Percentiles rank a stretch among this genome's conserved stretches.
These are phyloP conservation scores for Adoxophyes honmai DNA, from an alignment of 1,140 invertebrate species.

Conservation along the genomic window DNA sequence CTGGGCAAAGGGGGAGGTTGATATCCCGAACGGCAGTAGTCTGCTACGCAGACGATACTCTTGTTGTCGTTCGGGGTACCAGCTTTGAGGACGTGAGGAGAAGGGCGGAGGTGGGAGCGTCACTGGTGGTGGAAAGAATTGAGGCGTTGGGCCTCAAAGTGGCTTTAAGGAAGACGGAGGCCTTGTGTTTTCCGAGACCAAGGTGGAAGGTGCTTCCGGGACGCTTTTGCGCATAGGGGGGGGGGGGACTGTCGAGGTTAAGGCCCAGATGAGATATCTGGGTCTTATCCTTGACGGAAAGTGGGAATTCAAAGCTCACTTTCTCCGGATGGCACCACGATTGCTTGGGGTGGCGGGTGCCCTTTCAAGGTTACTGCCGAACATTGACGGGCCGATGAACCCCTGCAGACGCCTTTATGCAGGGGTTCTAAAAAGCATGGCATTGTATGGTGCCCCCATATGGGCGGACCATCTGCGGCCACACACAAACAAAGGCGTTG, in stretches of 20 bases:
- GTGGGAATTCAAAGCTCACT: not conserved
- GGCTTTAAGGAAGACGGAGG: constrained; percentile 20
- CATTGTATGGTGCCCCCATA: too few relatives aligned
- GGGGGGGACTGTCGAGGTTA: too few relatives aligned
- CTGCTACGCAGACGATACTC: too few relatives aligned
- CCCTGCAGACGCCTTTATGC: too few relatives aligned
- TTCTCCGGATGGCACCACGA: constrained; percentile 17
- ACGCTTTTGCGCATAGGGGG: not conserved
- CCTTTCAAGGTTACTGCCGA: too few relatives aligned
- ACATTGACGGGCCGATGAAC: constrained; percentile 12
- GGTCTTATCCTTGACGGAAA: too few relatives aligned
- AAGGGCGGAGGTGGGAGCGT: not conserved
- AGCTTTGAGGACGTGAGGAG: not conserved
- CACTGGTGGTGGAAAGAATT: constrained; percentile 4
- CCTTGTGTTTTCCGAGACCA: constrained; percentile 16
- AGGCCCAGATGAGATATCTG: too few relatives aligned
- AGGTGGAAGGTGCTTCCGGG: not conserved
- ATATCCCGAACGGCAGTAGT: not conserved
- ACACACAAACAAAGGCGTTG: not conserved
- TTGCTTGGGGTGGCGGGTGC: constrained; percentile 1
- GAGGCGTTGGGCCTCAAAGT: constrained; percentile 14
- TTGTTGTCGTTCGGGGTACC: not conserved
- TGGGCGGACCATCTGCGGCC: constrained; percentile 19
- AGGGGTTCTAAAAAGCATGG: too few relatives aligned
- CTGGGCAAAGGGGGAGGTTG: not conserved